Conservation (phyloP, 2,888 invertebrate genomes). For the Linyphia triangularis region DNA sequence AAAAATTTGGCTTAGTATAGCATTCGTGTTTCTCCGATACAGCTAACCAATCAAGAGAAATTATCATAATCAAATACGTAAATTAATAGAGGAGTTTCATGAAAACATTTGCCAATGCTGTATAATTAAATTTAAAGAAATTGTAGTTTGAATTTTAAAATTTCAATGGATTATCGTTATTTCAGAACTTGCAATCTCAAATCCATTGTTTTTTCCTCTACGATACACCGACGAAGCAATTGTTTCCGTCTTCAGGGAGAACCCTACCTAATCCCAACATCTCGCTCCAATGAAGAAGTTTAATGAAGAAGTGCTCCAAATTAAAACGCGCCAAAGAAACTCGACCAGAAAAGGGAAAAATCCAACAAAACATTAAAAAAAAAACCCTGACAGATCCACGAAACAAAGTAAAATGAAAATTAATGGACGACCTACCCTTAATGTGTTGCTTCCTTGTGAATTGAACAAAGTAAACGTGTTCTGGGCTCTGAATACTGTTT, state of each 20-base stretch:
- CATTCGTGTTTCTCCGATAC: too few species aligned
- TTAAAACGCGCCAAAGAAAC: constrained; percentile 35
- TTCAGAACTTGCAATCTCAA: too few species aligned
- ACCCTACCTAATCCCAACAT: background rate
- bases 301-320: constrained; percentile 57
- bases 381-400: constrained; percentile 51
- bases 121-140: too few species aligned
- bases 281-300: constrained; percentile 37
- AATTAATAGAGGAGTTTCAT: too few species aligned
- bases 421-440: constrained; percentile 69
- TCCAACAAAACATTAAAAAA: background rate
- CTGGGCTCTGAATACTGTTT: constrained; percentile 53
- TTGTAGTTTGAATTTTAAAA: too few species aligned
- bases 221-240: too few species aligned
- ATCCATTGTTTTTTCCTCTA: too few species aligned
- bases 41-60: too few species aligned
- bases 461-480: constrained; percentile 66
- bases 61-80: too few species aligned
- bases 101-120: too few species aligned
- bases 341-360: constrained; percentile 18
- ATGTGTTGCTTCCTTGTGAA: constrained; percentile 58
- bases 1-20: too few species aligned
- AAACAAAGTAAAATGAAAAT: constrained; percentile 75
- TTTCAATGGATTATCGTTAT: too few species aligned
- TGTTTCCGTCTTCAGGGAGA: background rate